phyloP scores from a whole-genome alignment of 2,888 invertebrate species.

The Dynastes grantii region DNA sequence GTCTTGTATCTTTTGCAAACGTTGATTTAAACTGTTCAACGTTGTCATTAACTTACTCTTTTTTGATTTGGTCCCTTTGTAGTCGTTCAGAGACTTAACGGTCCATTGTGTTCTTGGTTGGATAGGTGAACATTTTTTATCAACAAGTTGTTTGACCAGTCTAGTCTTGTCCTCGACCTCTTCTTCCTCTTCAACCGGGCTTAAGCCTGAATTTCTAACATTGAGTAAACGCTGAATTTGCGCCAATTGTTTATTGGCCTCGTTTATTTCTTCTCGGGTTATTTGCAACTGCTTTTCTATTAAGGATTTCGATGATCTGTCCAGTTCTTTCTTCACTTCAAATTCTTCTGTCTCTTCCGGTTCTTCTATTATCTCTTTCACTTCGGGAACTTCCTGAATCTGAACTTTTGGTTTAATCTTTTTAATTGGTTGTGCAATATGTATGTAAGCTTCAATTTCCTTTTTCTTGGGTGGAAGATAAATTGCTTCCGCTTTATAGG shows the following conservation, averaged over 20 bases:
- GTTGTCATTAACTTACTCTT: conserved; percentile 60
- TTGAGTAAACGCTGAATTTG: conserved; percentile 56
- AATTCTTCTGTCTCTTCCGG: no score
- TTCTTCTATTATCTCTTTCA: not conserved
- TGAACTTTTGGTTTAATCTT: conserved; percentile 19
- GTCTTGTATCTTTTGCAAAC: conserved; percentile 61
- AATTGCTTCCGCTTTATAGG: conserved; percentile 47
- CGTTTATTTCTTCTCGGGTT: conserved; percentile 56
- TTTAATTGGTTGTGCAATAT: conserved; percentile 33
- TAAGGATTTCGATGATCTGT: not conserved
- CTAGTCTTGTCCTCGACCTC: conserved; percentile 25
- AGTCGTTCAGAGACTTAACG: conserved; percentile 11
- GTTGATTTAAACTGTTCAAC: conserved; percentile 59
- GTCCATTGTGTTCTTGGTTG: conserved; percentile 42
- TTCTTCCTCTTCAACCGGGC: conserved; percentile 48
- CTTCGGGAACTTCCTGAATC: conserved; percentile 22
- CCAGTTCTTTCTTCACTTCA: not conserved
- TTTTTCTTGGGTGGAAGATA: conserved; percentile 44
- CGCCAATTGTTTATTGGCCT: conserved; percentile 58
- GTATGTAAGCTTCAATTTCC: not conserved
- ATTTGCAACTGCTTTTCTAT: conserved; percentile 54
- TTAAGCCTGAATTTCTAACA: conserved; percentile 34
- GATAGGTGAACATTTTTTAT: conserved; percentile 46
- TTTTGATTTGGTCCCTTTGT: conserved; percentile 16
- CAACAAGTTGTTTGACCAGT: conserved; percentile 8